Evolutionary conservation across 2,888 invertebrate genomes (phyloP), one percentile per base, ranked within the genome.

Genomic region (Chrysolina haemoptera): DNA sequence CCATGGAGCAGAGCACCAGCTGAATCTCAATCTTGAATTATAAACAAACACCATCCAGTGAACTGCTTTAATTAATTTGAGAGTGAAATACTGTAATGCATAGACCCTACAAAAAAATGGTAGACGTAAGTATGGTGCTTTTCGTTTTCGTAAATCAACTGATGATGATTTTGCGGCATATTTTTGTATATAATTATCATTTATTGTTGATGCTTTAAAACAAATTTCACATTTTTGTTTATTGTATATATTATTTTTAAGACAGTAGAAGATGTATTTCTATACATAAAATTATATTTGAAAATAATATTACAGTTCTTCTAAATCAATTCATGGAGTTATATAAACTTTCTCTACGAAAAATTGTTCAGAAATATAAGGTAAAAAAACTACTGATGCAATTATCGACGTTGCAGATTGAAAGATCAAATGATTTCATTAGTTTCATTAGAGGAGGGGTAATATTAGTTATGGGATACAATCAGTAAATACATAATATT

Each of bases 111-210:
- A n/a, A 59, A n/a, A 59, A 59, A 59, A 59, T 59, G 6, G 27
- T 70, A 43, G 48, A 62, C 35, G 53, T 22, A 35, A 48, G 50
- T 65, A 80, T 81, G 83, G 82, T 82, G 83, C 82, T 83, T 82
- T 78, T 79, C 79, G 76, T 79, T 80, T 82, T 80, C 76, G 76
- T 76, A 75, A 81, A 75, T 77, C 79, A 77, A 74, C 70, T 72
- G 73, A 75, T 77, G 74, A 78, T 80, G 69, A 74, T 80, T 82
- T 83, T 81, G 80, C 80, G 80, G 80, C 81, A 82, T 79, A 80
- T 82, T 82, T 75, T 82, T 83, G 82, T 84, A 83, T 78, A 84
- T 84, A 83, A 73, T 80, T 75, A 72, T 76, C 78, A 71, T 75
- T 80, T 78, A 76, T 83, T 83, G 83, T 84, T 83, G 81, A 79